Evolutionary conservation across 2,113 vertebrate genomes (phyloP).

Genomic region (Egretta garzetta): DNA sequence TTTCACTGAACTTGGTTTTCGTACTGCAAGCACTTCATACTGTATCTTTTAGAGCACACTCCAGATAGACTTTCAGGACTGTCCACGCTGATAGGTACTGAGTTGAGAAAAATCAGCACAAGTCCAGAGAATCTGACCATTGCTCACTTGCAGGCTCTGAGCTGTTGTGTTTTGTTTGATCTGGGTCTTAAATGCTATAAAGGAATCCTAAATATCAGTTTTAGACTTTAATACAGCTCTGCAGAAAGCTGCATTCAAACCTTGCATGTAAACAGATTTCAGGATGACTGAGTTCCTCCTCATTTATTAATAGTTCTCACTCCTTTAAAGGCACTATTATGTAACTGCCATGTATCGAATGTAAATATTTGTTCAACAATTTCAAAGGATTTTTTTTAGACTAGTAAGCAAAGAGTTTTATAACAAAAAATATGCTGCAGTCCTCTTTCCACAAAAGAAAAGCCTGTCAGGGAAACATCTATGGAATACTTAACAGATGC

Average conservation of each 20-base stretch:
- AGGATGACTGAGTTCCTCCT: neutral
- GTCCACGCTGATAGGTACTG: neutral
- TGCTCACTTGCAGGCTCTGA: neutral
- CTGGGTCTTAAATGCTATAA: neutral
- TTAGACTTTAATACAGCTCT: neutral
- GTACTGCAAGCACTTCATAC: neutral
- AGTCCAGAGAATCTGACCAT: neutral
- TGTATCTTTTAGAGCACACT: neutral
- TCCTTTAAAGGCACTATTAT: neutral
- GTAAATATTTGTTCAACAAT: neutral
- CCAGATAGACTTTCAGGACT: neutral
- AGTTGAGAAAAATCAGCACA: neutral
- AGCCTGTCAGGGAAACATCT: neutral
- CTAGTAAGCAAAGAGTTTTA: neutral
- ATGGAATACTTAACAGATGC: neutral
- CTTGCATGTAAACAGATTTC: neutral
- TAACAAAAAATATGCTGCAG: neutral
- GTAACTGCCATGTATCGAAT: neutral
- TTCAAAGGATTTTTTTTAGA: neutral
- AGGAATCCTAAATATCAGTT: neutral
- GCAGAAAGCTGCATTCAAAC: neutral
- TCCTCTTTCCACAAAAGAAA: neutral
- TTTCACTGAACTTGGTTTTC: neutral
- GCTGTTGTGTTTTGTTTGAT: neutral
- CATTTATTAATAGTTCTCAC: neutral